A percentile compares a stretch with the other conserved stretches of the same genome.
These are phyloP conservation scores for Pangasius mekongensis DNA, from an alignment of 2,797 vertebrate genomes.

Conservation along the genomic window DNA sequence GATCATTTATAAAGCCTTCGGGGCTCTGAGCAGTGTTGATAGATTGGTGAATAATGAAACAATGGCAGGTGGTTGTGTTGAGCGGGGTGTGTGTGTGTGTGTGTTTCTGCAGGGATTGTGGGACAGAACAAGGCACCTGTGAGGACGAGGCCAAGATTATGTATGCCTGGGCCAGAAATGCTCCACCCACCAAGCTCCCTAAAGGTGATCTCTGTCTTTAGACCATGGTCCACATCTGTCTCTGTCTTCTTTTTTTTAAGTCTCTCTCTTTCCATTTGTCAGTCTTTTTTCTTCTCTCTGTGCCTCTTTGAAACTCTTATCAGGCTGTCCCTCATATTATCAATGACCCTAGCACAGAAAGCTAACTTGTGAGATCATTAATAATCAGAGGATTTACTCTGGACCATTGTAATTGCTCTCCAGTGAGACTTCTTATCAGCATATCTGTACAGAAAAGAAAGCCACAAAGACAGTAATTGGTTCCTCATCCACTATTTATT, in stretches of 20 bases:
- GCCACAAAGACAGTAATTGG: slow-evolving; percentile 34
- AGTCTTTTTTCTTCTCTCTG: neutral
- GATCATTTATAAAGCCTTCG: slow-evolving; percentile 11
- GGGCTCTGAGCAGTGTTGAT: slow-evolving; percentile 1
- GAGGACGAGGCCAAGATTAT: slow-evolving; percentile 87
- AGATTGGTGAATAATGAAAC: slow-evolving; percentile 11
- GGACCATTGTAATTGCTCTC: slow-evolving; percentile 39
- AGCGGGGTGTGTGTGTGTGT: slow-evolving; percentile 1
- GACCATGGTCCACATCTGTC: neutral
- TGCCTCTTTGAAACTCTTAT: neutral
- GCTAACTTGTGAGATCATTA: slow-evolving; percentile 11
- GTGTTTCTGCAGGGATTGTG: slow-evolving; percentile 85
- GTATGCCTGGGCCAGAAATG: slow-evolving; percentile 96
- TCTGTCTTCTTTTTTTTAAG: neutral
- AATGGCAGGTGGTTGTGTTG: slow-evolving; percentile 19
- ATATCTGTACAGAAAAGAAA: slow-evolving; percentile 22
- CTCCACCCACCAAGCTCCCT: slow-evolving; percentile 89
- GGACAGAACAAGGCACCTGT: slow-evolving; percentile 84
- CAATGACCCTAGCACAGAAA: neutral
- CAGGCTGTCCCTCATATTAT: neutral
- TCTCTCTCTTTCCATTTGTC: neutral
- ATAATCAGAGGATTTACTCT: slow-evolving; percentile 41
- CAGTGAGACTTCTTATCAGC: slow-evolving; percentile 38
- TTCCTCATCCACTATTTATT: neutral
- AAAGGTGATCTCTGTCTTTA: slow-evolving; percentile 77